Evolutionary conservation across 2,888 invertebrate species (phyloP), one percentile per base, ranked within the genome.

Genomic region (Cacoxenus indagator): DNA sequence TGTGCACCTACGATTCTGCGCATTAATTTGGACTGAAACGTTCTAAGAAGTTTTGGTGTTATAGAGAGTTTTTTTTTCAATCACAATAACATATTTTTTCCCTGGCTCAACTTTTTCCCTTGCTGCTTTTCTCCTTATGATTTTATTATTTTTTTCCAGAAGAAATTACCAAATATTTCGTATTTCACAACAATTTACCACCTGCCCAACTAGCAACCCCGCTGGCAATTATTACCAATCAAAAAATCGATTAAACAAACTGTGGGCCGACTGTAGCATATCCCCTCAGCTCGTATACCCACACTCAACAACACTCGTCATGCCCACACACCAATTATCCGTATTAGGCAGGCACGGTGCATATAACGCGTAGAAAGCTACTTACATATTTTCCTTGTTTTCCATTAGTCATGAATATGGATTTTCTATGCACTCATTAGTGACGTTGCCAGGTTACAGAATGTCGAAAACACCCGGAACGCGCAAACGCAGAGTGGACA

Each of bases 211-310:
- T 22, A 22, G 22, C 22, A 37, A 22, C 61, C 22, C 19, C 22
- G 2, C 11, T 4, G 22, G 51, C 4, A 9, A 1, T 3, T 51
- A 37, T 37, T 37, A 37, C 37, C 9, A 51, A 55, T 8, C 27
- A 57, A 81, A 83, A 84, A 84, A 83, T 83, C 82, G 82, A 83
- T 83, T 83, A 84, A 83, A 83, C 83, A 83, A 83, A 77, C 76
- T 55, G 55, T 55, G 22, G 51, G 22, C 51, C 17, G 22, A 51
- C 1, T 51, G 51, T n/a, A n/a, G n/a, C n/a, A n/a, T n/a, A n/a
- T n/a, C n/a, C n/a, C n/a, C n/a, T n/a, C n/a, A n/a, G n/a, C n/a
- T n/a, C n/a, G n/a, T n/a, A n/a, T n/a, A 48, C 48, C 8, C 37
- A 8, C 37, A 37, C 37, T 37, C 37, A 37, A 11, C 37, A 37